A percentile compares a stretch with the other conserved stretches of the same genome.
phyloP scores from a whole-genome alignment of 2,888 invertebrate genomes.

The Rhagonycha lutea region DNA sequence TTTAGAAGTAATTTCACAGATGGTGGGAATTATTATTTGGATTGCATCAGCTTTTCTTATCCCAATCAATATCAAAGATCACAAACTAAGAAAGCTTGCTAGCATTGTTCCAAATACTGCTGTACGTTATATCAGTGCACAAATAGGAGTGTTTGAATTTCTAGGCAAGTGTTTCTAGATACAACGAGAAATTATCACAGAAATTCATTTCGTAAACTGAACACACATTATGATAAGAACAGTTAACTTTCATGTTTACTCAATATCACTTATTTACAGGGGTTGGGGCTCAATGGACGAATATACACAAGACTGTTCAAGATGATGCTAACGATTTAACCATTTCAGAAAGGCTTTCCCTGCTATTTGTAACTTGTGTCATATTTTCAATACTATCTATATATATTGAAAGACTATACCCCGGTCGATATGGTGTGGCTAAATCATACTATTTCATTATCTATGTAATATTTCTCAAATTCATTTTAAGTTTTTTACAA shows the following conservation, averaged over 20 bases:
- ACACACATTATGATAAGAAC: too few relatives aligned
- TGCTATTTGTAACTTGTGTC: too few relatives aligned
- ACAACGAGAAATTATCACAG: too few relatives aligned
- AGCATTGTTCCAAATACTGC: not conserved
- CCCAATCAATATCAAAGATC: not conserved
- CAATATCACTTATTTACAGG: not conserved
- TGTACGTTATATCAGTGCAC: not conserved
- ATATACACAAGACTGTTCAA: not conserved
- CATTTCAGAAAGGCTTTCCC: not conserved
- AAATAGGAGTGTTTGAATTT: not conserved
- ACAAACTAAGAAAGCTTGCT: not conserved
- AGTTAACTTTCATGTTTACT: too few relatives aligned
- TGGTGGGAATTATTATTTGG: not conserved
- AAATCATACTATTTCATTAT: not conserved
- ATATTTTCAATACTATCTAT: not conserved
- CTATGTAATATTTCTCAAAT: not conserved
- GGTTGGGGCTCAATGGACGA: not conserved
- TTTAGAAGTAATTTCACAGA: fast-evolving
- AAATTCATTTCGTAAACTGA: too few relatives aligned
- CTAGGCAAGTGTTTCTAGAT: not conserved
- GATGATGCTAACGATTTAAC: not conserved
- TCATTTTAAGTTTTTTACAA: not conserved
- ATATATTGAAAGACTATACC: not conserved
- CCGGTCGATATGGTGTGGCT: not conserved
- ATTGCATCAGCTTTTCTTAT: too few relatives aligned